These are phyloP conservation scores for Lagorchestes hirsutus DNA, from an alignment of 2,797 vertebrate species.

Conservation along the genomic window DNA sequence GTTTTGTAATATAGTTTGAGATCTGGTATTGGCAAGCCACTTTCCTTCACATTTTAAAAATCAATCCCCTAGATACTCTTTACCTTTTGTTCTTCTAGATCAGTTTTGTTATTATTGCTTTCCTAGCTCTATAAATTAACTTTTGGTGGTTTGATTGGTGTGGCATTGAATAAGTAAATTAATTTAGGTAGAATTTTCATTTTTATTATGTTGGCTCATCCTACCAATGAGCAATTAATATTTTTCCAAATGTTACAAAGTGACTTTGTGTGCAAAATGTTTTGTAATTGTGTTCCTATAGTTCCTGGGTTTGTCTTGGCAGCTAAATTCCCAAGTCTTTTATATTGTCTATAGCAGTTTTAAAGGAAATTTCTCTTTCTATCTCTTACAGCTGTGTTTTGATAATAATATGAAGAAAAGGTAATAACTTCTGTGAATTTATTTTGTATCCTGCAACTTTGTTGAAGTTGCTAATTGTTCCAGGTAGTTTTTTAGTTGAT, in stretches of 20 bases:
- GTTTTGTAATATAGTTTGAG: neutral
- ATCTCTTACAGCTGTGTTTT: neutral
- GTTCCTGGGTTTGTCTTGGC: neutral
- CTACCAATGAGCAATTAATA: neutral
- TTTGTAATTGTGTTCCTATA: neutral
- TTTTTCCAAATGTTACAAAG: neutral
- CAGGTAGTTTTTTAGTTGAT: neutral
- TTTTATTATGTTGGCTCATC: neutral
- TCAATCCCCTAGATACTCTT: neutral
- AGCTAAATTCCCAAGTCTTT: neutral
- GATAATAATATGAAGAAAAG: neutral
- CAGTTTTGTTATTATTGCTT: neutral
- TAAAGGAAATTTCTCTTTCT: neutral
- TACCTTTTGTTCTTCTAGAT: neutral
- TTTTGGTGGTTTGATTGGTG: neutral
- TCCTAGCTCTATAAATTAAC: neutral
- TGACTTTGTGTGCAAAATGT: neutral
- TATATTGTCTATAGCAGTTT: neutral
- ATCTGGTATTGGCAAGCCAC: neutral
- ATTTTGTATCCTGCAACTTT: neutral
- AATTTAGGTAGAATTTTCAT: neutral
- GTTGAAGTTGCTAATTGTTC: conserved; percentile 4
- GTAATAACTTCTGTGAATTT: neutral
- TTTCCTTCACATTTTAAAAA: neutral
- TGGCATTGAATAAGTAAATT: neutral